Evolutionary conservation across 1,140 invertebrate species (phyloP), one percentile per base, ranked within the genome.

Genomic region (Stegodyphus mimosarum): DNA sequence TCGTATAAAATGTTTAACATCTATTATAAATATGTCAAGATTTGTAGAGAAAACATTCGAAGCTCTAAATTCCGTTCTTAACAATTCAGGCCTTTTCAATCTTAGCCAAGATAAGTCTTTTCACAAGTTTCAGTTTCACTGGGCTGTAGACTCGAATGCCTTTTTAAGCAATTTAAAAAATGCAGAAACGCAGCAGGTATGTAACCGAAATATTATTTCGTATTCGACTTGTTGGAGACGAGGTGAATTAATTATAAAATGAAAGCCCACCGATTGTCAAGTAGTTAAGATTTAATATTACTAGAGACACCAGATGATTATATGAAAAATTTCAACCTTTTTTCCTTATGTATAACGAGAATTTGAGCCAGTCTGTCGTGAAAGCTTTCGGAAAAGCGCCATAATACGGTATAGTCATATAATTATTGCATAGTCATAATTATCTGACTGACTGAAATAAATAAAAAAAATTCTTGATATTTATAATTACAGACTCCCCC

Each of bases 11-110:
- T 60, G 55, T 15, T 60, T n/a, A n/a, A 17, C 5, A 9, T 50
- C 13, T 50, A 2, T 71, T 10, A 11, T 50, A 49, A 71, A 5
- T 17, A 83, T 83, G 80, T 53, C 80, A n/a, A 73, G 53, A 83
- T 83, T 83, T 67, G 80, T 83, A 18, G 80, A 67, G 9, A 83
- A 83, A 83, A 83, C 80, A 66, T 74, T 83, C 15, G 70, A 74
- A 52, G 66, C 80, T 48, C 53, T 83, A 15, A 83, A 83, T 74
- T 83, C 80, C 7, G 71, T 83, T 55, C 69, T 83, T 10, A 83
- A 67, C 60, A 83, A 67, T 67, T 74, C 80, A 33, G 80, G 80
- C 33, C 63, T 83, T 7, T 83, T 83, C 67, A 33, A 73, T 66
- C 73, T 17, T 53, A 66, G 49, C 53, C 80, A 83, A 83, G 69